Evolutionary conservation across 2,888 invertebrate species (phyloP), one percentile per base, ranked within the genome.

Genomic region (Salticus scenicus): DNA sequence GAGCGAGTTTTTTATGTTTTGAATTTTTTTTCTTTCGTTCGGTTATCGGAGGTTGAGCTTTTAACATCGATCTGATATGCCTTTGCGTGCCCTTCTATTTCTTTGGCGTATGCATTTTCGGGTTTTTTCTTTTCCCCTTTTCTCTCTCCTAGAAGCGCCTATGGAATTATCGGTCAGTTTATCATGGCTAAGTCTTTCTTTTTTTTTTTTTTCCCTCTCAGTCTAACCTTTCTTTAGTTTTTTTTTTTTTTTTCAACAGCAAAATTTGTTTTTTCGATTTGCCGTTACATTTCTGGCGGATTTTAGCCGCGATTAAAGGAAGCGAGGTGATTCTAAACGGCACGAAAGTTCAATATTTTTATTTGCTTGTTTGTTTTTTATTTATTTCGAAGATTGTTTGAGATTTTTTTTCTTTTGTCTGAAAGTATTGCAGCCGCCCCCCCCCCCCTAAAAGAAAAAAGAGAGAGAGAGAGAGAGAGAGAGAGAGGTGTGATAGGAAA

Each of bases 21-120:
- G 24, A 17, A 17, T 1, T 33, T 31, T 57, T 41, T 24, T 33
- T 41, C 27, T 17, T 27, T 30, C 14, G 20, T 20, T 14, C 63
- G 76, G 76, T 76, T 76, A 83, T 83, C 82, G 76, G 71, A 69
- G 81, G 73, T 81, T 81, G 74, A 76, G 76, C 82, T 83, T 76
- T 83, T 83, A 83, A 71, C 82, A 76, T 83, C 82, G 82, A 83
- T 76, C 76, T 64, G 69, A 20, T 37, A 28, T 28, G 28, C 30
- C 28, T 47, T 72, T 27, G 41, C 77, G 57, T 72, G 71, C 78
- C 72, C 51, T 20, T 30, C 47, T 28, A 27, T 27, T 12, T 10
- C 8, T 27, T 24, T 24, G 5, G 37, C 24, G 37, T 14, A 69
- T n/a, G 10, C 66, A 31, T 66, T 66, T 66, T 66, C 66, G n/a